Base-by-base conservation (phyloP, 2,113 vertebrate genomes). In the Tragulus kanchil region DNA sequence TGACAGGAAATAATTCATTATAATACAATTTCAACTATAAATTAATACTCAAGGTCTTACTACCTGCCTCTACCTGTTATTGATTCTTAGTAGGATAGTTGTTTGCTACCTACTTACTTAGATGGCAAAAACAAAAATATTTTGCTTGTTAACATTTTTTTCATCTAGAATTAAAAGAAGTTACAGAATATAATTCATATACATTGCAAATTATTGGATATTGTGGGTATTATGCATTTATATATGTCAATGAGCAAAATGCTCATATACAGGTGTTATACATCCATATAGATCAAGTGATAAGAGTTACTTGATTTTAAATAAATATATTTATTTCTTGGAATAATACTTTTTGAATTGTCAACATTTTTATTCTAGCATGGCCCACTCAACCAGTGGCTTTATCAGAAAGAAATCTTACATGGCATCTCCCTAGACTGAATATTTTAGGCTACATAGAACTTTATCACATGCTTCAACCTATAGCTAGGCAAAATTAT, bases 1-100 rank as follows among this genome's bases (percentile, higher is more conserved):
- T n/a, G 15, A 28, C 36, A 28, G 15, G 88, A 56, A 87, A 94
- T 61, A 31, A 86, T 83, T 95, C 36, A 69, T 79, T n/a, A 54
- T n/a, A 75, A 65, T 52, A 17, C 0, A 45, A 26, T 48, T 83
- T 85, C 81, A 85, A 48, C 28, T 62, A 69, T 69, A 83, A 62
- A 25, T 17, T 45, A 52, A 61, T 50, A 25, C 11, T 93, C 67
- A 82, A 85, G 71, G 31, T 75, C 19, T 58, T 79, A 52, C 50
- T 45, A 67, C n/a, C 45, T 73, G 23, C 42, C 21, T 28, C 26
- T 83, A 84, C 1, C 14, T 25, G 8, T 31, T 62, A 69, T 23
- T 59, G 79, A 26, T 84, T 69, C 36, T 78, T 87, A 78, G 8
- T 71, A 8, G 64, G 45, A 81, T 7, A 48, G 5, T 25, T 50